Base-by-base conservation (phyloP, 2,888 invertebrate species). In the Leptopterna dolabrata region DNA sequence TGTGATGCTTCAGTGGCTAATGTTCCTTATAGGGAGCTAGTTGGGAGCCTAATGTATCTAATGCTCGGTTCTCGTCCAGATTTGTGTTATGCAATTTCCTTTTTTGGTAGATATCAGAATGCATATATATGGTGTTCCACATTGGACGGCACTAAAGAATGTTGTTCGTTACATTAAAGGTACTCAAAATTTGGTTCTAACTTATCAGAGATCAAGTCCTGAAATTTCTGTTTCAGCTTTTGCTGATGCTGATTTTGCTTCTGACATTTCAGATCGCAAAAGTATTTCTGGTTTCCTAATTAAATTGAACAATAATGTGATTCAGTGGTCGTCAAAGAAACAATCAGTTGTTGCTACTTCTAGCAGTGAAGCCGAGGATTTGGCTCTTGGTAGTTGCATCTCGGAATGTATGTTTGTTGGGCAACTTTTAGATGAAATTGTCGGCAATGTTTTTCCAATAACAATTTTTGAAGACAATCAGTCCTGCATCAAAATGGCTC, bases 41-140 rank as follows among this genome's bases (percentile, higher is more conserved):
- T 87, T 3, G 82, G 82, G 19, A 87, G 71, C 24, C 14, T 87
- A 0, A 87, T 87, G 81, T 82, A 87, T 73, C n/a, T 87, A 24
- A 84, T 87, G 87, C 11, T 87, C 13, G 47, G 84, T 13, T 55
- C 76, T 11, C 36, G 87, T 27, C 87, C 82, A 0, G 81, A 87
- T 81, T 63, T 87, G 30, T 70, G 87, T 71, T 87, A 43, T 45
- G 70, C 81, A 6, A 30, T 87, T n/a, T 71, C 87, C 0, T 87
- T 19, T 63, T 87, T 87, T 80, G 87, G 80, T 27, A 16, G 27
- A 24, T 78, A 19, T 16, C 78, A 78, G 45, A 78, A 78, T 78
- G 43, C 24, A 19, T 73, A n/a, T n/a, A n/a, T n/a, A 27, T 24
- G 11, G 80, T 36, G 7, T 36, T 36, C 7, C 36, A 36, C 86